These are phyloP conservation scores for Drosophila phalerata DNA, from an alignment of 2,888 invertebrate species.

Conservation along the genomic window DNA sequence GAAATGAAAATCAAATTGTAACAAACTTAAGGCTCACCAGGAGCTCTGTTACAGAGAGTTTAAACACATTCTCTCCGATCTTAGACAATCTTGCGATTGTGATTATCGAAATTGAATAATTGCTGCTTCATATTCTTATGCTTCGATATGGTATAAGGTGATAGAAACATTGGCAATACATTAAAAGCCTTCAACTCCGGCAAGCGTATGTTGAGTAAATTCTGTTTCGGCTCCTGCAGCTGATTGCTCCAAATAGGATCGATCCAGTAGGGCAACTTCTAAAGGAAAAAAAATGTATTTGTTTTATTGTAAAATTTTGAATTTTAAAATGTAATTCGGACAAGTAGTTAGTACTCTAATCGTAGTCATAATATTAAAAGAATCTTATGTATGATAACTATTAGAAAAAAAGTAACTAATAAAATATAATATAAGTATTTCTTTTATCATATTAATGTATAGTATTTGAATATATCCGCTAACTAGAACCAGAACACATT, in stretches of 20 bases:
- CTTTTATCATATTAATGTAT: too few species aligned
- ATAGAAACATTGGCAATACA: conserved; percentile 82
- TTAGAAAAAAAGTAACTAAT: too few species aligned
- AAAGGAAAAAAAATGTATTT: background rate
- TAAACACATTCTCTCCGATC: background rate
- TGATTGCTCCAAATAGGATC: conserved; percentile 85
- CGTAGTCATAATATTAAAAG: too few species aligned
- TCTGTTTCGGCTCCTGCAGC: conserved; percentile 48
- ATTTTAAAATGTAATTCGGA: too few species aligned
- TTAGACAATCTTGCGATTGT: conserved; percentile 84
- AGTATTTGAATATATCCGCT: too few species aligned
- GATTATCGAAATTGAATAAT: conserved; percentile 83
- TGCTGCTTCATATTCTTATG: conserved; percentile 84
- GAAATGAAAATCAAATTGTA: conserved; percentile 36
- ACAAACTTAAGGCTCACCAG: conserved; percentile 40
- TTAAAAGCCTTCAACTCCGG: conserved; percentile 83
- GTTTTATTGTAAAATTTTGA: too few species aligned
- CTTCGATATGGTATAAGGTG: conserved; percentile 84
- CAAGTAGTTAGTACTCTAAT: too few species aligned
- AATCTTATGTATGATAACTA: too few species aligned
- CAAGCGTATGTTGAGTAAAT: conserved; percentile 81
- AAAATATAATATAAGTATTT: too few species aligned
- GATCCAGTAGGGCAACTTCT: conserved; percentile 85
- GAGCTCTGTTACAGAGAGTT: conserved; percentile 12
- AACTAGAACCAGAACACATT: too few species aligned